Conservation (phyloP, 2,797 vertebrate genomes). For the Sphenodon punctatus region DNA sequence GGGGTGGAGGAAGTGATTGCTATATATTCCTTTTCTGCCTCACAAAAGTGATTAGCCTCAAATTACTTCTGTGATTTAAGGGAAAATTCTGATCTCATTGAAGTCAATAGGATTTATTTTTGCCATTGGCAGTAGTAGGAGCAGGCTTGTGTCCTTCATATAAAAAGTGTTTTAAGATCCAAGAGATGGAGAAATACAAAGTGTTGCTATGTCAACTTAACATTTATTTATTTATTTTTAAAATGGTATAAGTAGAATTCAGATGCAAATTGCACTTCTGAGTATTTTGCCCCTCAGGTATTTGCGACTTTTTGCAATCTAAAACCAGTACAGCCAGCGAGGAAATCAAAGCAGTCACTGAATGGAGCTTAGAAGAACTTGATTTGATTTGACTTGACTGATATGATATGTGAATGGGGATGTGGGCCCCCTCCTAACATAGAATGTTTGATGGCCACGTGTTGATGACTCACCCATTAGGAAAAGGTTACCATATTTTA, state of each 20-base stretch:
- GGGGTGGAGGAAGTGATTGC: conserved; percentile 6
- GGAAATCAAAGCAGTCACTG: not conserved
- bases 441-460: too few relatives aligned
- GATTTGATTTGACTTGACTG: not conserved
- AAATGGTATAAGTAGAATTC: too few relatives aligned
- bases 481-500: too few relatives aligned
- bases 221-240: too few relatives aligned
- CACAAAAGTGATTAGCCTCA: conserved; percentile 46
- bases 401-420: too few relatives aligned
- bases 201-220: too few relatives aligned
- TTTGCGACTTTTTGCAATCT: conserved; percentile 4
- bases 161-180: not conserved
- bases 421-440: too few relatives aligned
- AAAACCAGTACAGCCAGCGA: not conserved
- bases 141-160: too few relatives aligned
- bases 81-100: too few relatives aligned
- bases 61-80: not conserved
- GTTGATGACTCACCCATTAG: too few relatives aligned
- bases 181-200: conserved; percentile 15
- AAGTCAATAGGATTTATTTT: not conserved
- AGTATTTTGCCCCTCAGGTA: conserved; percentile 12
- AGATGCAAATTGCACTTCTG: not conserved
- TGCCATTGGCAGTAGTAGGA: not conserved
- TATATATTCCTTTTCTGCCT: conserved; percentile 14
- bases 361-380: not conserved